Evolutionary conservation across 1,140 invertebrate species (phyloP).

Genomic region (Drosophila malerkotliana): DNA sequence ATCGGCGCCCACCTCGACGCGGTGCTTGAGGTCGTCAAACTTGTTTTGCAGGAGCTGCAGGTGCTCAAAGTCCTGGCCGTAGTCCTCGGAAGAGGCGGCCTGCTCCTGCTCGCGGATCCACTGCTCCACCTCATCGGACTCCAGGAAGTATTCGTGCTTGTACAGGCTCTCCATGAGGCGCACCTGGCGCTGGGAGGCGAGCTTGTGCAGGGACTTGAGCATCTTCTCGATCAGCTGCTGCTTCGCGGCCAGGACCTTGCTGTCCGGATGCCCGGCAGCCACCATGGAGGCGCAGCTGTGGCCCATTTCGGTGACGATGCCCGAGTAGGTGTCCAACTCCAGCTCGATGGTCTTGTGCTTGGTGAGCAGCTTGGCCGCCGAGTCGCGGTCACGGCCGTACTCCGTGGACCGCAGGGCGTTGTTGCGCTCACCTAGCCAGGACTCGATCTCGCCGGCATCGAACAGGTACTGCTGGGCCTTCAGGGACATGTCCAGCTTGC

Average conservation of each 20-base stretch:
- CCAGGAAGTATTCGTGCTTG: constrained; percentile 96
- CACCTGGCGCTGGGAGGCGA: constrained; percentile 91
- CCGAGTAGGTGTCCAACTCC: constrained; percentile 96
- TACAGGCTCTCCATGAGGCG: constrained; percentile 96
- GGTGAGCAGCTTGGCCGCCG: constrained; percentile 94
- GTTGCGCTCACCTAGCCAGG: constrained; percentile 95
- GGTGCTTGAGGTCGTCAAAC: constrained; percentile 97
- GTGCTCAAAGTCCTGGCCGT: constrained; percentile 98
- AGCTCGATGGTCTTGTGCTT: constrained; percentile 97
- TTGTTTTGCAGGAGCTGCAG: constrained; percentile 94
- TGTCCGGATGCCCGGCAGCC: constrained; percentile 90
- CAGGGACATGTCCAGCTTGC: constrained; percentile 92
- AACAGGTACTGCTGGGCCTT: constrained; percentile 95
- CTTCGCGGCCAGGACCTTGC: constrained; percentile 90
- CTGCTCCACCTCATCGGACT: constrained; percentile 94
- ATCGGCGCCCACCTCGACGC: constrained; percentile 95
- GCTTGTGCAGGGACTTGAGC: constrained; percentile 91
- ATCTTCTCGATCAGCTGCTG: constrained; percentile 91
- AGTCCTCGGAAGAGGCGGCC: constrained; percentile 96
- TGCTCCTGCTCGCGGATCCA: constrained; percentile 98
- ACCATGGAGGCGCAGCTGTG: constrained; percentile 93
- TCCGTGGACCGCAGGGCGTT: constrained; percentile 92
- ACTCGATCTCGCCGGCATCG: constrained; percentile 96
- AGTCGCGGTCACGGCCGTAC: constrained; percentile 94
- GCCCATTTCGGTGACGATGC: constrained; percentile 96